phyloP scores from a whole-genome alignment of 2,888 invertebrate species.

The Cheilosia urbana region DNA sequence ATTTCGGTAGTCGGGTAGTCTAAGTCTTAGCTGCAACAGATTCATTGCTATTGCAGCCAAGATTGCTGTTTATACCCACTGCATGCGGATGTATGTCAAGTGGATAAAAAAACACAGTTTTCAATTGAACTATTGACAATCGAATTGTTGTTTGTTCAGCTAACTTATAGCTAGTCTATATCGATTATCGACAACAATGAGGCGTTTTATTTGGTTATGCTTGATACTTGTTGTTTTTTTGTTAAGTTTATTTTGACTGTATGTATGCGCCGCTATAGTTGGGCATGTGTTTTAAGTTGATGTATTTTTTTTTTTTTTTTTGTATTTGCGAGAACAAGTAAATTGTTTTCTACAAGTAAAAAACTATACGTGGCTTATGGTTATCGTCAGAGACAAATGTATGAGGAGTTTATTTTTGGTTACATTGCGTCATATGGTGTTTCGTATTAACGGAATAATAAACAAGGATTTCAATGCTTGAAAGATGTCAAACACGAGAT shows the following conservation, averaged over 20 bases:
- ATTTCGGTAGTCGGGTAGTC: slow-evolving; percentile 29
- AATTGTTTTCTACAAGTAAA: too few species aligned
- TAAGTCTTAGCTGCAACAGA: slow-evolving; percentile 9
- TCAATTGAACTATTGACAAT: slow-evolving; percentile 15
- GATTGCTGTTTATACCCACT: neutral
- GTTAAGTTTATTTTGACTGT: neutral
- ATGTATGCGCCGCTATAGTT: neutral
- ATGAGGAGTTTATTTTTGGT: too few species aligned
- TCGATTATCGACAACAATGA: slow-evolving; percentile 13
- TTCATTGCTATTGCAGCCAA: slow-evolving; percentile 2
- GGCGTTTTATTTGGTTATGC: slow-evolving; percentile 2
- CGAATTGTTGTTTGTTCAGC: slow-evolving; percentile 46
- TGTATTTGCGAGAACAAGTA: too few species aligned
- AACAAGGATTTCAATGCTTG: too few species aligned
- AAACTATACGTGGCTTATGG: too few species aligned
- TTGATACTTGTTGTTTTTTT: neutral
- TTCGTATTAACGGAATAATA: too few species aligned
- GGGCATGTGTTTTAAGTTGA: neutral
- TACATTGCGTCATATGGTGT: too few species aligned
- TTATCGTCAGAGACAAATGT: too few species aligned
- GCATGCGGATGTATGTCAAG: neutral
- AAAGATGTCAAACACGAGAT: too few species aligned
- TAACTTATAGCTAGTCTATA: slow-evolving; percentile 25
- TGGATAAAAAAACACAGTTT: slow-evolving; percentile 28
- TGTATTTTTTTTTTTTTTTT: too few species aligned